phyloP scores from a whole-genome alignment of 2,888 invertebrate species.

The Temnothorax unifasciatus region DNA sequence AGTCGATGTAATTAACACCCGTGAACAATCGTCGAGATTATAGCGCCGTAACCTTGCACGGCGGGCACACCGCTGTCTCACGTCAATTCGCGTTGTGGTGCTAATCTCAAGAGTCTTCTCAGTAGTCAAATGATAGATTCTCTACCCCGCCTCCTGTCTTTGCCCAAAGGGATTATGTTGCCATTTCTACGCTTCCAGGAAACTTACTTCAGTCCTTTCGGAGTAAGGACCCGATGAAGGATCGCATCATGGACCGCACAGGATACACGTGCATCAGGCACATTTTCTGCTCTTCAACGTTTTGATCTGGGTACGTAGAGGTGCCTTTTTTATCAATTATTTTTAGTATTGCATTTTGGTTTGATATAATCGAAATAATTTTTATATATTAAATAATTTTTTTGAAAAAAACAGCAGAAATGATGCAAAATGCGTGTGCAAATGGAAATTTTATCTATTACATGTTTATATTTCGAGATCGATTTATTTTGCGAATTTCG shows the following conservation, averaged over 20 bases:
- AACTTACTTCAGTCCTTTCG: constrained; percentile 61
- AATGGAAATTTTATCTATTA: not conserved
- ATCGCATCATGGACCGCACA: constrained; percentile 88
- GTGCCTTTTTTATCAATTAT: not conserved
- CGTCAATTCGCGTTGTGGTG: constrained; percentile 3
- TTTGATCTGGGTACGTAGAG: constrained; percentile 91
- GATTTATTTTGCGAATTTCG: not conserved
- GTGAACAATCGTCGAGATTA: not conserved
- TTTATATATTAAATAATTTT: not conserved
- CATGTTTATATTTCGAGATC: not conserved
- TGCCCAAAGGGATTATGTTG: constrained; percentile 31
- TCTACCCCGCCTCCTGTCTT: not conserved
- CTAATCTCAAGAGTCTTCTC: not conserved
- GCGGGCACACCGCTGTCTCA: not conserved
- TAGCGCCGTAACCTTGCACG: not conserved
- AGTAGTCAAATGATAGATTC: not conserved
- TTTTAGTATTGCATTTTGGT: not conserved
- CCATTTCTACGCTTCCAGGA: constrained; percentile 67
- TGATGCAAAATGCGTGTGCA: not conserved
- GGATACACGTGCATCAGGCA: constrained; percentile 93
- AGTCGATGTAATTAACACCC: constrained; percentile 7
- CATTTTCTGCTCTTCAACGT: constrained; percentile 93
- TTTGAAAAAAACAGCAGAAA: not conserved
- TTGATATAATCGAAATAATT: not conserved
- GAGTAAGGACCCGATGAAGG: constrained; percentile 56